phyloP scores from a whole-genome alignment of 1,140 invertebrate species.

The Drosophila aff. region DNA sequence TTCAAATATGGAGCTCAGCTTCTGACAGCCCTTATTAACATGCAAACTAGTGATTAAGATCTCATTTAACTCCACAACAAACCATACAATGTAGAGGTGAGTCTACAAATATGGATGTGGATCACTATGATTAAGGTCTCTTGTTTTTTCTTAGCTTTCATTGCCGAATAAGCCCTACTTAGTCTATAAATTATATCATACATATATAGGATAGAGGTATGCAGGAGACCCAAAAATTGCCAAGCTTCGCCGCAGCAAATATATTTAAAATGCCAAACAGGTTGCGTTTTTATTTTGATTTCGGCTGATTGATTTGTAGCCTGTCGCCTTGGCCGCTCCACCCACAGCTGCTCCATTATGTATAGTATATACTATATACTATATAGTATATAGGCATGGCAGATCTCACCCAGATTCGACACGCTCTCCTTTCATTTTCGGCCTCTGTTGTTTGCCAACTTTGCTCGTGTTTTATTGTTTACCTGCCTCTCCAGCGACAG shows the following conservation, averaged over 20 bases:
- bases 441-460: slow-evolving; percentile 39
- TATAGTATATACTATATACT: not conserved
- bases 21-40: slow-evolving; percentile 21
- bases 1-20: slow-evolving; percentile 8
- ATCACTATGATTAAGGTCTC: not conserved
- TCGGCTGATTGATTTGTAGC: slow-evolving; percentile 74
- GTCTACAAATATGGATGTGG: slow-evolving; percentile 15
- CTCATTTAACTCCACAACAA: not conserved
- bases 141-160: not conserved
- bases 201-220: slow-evolving; percentile 3
- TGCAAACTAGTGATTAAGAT: slow-evolving; percentile 18
- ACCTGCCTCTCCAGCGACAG: slow-evolving; percentile 38
- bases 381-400: not conserved
- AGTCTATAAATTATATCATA: not conserved
- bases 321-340: slow-evolving; percentile 40
- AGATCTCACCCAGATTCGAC: slow-evolving; percentile 50
- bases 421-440: slow-evolving; percentile 35
- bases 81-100: not conserved
- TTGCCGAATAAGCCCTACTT: not conserved
- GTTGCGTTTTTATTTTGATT: slow-evolving; percentile 39
- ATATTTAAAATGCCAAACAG: slow-evolving; percentile 67
- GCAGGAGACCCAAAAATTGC: not conserved
- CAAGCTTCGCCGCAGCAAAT: slow-evolving; percentile 11
- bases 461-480: slow-evolving; percentile 29
- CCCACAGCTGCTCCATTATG: slow-evolving; percentile 30